Conservation (phyloP, 64 coral and sea anemone species). For the Actinia equina region DNA sequence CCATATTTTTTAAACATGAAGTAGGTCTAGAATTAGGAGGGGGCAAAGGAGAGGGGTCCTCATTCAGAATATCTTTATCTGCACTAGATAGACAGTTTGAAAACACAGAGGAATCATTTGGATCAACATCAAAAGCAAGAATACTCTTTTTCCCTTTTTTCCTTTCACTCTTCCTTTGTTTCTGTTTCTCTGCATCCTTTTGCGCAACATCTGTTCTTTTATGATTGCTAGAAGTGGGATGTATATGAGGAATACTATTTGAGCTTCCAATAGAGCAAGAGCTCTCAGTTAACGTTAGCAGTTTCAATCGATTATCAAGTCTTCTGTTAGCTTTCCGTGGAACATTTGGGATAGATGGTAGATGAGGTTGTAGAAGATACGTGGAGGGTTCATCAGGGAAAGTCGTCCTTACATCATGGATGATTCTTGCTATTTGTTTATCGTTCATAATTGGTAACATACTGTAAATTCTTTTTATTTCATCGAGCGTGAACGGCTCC, state of each 20-base stretch:
- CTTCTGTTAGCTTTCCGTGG: constrained; percentile 58
- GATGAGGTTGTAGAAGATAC: constrained; percentile 69
- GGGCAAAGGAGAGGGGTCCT: constrained; percentile 53
- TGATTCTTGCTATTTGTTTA: constrained; percentile 62
- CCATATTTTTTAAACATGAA: background rate
- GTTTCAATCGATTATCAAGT: constrained; percentile 69
- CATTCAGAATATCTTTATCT: constrained; percentile 11
- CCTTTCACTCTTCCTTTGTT: background rate
- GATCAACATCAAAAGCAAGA: constrained; percentile 84
- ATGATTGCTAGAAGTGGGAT: background rate
- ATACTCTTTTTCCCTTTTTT: constrained; percentile 35
- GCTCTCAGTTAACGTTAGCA: constrained; percentile 68
- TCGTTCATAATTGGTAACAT: constrained; percentile 65
- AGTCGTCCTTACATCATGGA: constrained; percentile 26
- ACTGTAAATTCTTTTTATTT: constrained; percentile 1
- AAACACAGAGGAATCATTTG: constrained; percentile 85
- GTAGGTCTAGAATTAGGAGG: constrained; percentile 83
- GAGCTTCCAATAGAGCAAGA: constrained; percentile 23
- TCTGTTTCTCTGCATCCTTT: constrained; percentile 15
- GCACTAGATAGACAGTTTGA: constrained; percentile 42
- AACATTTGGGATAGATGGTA: constrained; percentile 93
- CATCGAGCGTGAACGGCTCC: constrained; percentile 4
- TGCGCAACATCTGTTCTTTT: background rate
- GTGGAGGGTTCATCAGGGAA: constrained; percentile 37
- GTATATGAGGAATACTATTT: background rate